Conservation (phyloP, 2,113 vertebrate species). For the Corythornis vintsioides region DNA sequence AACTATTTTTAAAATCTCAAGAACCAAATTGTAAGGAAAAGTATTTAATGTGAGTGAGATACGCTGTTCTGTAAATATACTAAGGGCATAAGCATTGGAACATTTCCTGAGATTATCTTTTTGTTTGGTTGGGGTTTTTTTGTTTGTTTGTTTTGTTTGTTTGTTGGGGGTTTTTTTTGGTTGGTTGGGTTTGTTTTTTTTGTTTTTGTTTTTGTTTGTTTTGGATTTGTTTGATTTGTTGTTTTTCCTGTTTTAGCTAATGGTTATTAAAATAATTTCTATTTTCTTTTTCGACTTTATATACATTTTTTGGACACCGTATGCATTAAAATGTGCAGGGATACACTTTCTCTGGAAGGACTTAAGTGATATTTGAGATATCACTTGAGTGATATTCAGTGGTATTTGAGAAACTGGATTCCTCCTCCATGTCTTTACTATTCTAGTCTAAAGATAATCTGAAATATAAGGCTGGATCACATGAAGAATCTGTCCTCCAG, state of each 20-base stretch:
- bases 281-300: neutral
- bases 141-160: too few species aligned
- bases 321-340: neutral
- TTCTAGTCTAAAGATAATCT: slow-evolving; percentile 3
- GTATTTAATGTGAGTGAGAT: neutral
- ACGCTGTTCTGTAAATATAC: neutral
- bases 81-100: neutral
- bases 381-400: neutral
- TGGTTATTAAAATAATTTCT: neutral
- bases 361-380: neutral
- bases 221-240: too few species aligned
- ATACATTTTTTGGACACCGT: neutral
- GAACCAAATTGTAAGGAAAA: neutral
- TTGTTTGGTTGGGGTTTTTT: neutral
- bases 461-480: neutral
- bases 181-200: too few species aligned
- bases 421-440: neutral
- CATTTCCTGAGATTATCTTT: neutral
- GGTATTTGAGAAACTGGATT: neutral
- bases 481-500: slow-evolving; percentile 20
- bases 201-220: too few species aligned
- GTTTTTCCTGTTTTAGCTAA: neutral
- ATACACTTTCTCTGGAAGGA: neutral
- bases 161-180: neutral
- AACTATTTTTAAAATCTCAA: neutral